Base-by-base conservation (phyloP, 2,888 invertebrate genomes). In the Pomacea canaliculata region DNA sequence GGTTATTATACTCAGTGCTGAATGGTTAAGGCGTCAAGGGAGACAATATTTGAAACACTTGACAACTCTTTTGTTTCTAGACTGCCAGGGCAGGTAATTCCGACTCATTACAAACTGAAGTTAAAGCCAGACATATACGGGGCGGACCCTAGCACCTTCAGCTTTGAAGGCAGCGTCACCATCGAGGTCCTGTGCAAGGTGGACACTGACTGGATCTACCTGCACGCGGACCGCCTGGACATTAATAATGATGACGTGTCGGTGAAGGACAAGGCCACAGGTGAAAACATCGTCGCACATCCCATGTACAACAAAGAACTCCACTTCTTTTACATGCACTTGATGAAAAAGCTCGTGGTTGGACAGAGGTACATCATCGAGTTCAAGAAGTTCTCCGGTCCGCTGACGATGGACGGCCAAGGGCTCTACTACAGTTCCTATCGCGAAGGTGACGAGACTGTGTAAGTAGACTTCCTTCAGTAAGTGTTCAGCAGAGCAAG, bases 141-240 rank as follows among this genome's bases (percentile, higher is more conserved):
- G 7, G 46, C 23, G 3, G 79, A 84, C 63, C 79, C 83, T 9
- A 69, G 27, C 23, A n/a, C 60, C 37, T 76, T 76, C 76, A 59
- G 1, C 59, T 70, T 71, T 56, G 71, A 76, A 48, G 71, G 71
- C 46, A 48, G 63, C 66, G 71, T 71, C 56, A 71, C 71, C 46
- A 71, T 76, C 37, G 71, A 66, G 56, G 67, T 70, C 59, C 70
- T 8, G 19, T 71, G 71, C 76, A 59, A 73, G 1, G 73, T 77
- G 7, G 49, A 68, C 2, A 94, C 94, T 13, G 92, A 92, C 73
- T 94, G 94, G 88, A 92, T 96, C 19, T 71, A 94, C 0, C 92
- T 96, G 81, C 96, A 96, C 88, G 65, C 56, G 46, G 63, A 73
- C 60, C 70, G 63, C 46, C 68, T 77, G 23, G 70, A 23, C 48